Base-by-base conservation (phyloP, 2,888 invertebrate genomes). In the Polydrusus tereticollis region DNA sequence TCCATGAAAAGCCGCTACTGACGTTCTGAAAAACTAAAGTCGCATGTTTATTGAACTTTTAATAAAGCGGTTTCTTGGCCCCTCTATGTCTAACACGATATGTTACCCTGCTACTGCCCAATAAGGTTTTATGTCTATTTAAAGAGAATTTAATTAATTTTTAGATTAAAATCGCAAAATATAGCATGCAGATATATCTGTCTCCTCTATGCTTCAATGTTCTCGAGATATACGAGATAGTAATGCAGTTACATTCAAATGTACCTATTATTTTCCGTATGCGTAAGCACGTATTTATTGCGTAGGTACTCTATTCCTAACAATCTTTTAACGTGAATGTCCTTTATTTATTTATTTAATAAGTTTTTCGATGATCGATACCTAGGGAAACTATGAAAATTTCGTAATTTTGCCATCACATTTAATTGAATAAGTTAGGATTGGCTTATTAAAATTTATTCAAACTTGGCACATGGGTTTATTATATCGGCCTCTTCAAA, bases 81-180 rank as follows among this genome's bases (percentile, higher is more conserved):
- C n/a, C n/a, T n/a, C n/a, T n/a, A 38, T 38, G n/a, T 12, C 2
- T n/a, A 38, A 5, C 7, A 33, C 7, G 10, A 33, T 1, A 6
- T 10, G 10, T 38, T n/a, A 1, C 6, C 23, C 50, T 47, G 18
- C 20, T 18, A 63, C 75, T 75, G 68, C 77, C 76, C 73, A 76
- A 77, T 76, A 75, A 74, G 77, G 77, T 69, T 73, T 74, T 72
- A 76, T 76, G 76, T 72, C 78, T 78, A 78, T 78, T 78, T 77
- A 75, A 76, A 79, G 77, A 68, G 72, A 78, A 73, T 78, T 78
- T 78, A 79, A 79, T 79, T 78, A 78, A 77, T 78, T 76, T 76
- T 76, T 72, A 75, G 76, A 78, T 78, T 75, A 73, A 71, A 76
- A 76, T 74, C 76, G 52, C 58, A 64, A 71, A 72, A 76, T 73